phyloP scores from a whole-genome alignment of 2,797 vertebrate species.

The Alauda arvensis region DNA sequence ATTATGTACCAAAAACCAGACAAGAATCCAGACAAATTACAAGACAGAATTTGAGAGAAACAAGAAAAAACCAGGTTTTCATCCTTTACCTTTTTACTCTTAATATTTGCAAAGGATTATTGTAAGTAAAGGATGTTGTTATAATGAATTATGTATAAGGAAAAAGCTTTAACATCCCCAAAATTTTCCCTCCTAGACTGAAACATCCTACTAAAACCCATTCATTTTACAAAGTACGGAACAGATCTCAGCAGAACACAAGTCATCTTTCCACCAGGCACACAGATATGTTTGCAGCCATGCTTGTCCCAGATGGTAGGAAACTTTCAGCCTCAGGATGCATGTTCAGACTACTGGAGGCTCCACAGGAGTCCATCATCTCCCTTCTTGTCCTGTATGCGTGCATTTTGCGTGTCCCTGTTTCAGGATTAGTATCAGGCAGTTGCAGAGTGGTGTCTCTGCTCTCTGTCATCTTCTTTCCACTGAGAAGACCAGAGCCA shows the following conservation, averaged over 20 bases:
- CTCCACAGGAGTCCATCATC: neutral
- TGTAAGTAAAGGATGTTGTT: neutral
- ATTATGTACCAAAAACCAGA: neutral
- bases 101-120: neutral
- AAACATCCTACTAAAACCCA: neutral
- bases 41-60: neutral
- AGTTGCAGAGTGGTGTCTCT: neutral
- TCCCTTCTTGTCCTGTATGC: neutral
- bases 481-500: neutral
- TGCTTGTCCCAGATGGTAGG: neutral
- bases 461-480: neutral
- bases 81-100: neutral
- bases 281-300: neutral
- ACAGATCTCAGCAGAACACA: neutral
- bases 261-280: neutral
- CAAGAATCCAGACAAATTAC: neutral
- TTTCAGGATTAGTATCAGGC: neutral
- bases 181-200: neutral
- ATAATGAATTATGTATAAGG: neutral
- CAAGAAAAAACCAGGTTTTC: neutral
- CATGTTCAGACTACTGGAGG: neutral
- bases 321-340: neutral
- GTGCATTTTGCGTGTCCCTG: neutral
- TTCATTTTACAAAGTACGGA: neutral
- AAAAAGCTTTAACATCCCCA: neutral